Conservation (phyloP, 2,797 vertebrate genomes). For the Melanotaenia nigrans region DNA sequence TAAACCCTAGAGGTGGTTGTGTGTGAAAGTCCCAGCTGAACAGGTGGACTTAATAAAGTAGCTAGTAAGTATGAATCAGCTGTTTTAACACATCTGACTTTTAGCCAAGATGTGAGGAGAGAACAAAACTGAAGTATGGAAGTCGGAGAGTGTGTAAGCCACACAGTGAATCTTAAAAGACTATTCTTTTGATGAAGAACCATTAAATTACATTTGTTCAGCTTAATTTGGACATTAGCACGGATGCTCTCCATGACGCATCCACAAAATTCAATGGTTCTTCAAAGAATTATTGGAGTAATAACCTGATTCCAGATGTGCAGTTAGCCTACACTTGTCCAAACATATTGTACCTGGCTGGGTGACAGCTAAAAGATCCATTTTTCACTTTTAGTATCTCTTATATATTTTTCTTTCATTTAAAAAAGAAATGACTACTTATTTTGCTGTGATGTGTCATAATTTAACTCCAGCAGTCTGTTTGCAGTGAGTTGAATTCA, state of each 20-base stretch:
- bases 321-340: neutral
- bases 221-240: neutral
- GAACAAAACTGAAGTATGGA: neutral
- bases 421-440: no score
- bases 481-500: slow-evolving; percentile 68
- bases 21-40: neutral
- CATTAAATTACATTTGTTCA: slow-evolving; percentile 7
- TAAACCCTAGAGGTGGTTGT: no score
- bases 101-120: neutral
- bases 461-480: neutral
- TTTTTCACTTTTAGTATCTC: neutral
- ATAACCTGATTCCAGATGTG: slow-evolving; percentile 17
- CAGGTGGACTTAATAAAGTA: neutral
- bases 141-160: neutral
- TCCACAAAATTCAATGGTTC: neutral
- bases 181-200: neutral
- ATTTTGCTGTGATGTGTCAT: neutral
- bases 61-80: neutral
- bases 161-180: neutral
- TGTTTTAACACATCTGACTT: neutral
- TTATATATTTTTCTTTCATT: neutral
- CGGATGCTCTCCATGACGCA: neutral
- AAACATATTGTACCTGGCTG: neutral
- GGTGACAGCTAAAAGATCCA: neutral
- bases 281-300: neutral